Evolutionary conservation across 2,888 invertebrate species (phyloP).

Genomic region (Tachina fera): DNA sequence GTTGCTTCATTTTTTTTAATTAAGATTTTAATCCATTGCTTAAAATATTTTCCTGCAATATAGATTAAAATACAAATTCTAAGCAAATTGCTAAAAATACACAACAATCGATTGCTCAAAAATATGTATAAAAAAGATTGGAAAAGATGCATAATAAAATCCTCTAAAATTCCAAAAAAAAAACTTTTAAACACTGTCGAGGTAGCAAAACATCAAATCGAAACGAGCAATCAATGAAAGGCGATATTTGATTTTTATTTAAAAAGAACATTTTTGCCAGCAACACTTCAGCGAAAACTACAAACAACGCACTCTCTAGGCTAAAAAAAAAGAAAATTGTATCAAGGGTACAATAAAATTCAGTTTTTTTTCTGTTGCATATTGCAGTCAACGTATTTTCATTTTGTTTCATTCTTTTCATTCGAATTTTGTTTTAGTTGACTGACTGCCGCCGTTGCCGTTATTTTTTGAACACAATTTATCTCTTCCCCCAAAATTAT

Average conservation of each 20-base stretch:
- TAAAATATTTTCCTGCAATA: neutral
- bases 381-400: conserved; percentile 46
- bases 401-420: neutral
- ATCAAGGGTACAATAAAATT: conserved; percentile 36
- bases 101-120: conserved; percentile 21
- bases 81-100: conserved; percentile 16
- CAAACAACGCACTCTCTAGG: neutral
- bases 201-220: conserved; percentile 48
- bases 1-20: too few species aligned
- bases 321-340: conserved; percentile 14
- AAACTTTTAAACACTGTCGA: conserved; percentile 14
- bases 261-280: conserved; percentile 49
- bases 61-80: conserved; percentile 19
- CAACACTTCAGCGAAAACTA: conserved; percentile 5
- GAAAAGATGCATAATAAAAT: conserved; percentile 1
- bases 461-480: conserved; percentile 2
- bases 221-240: conserved; percentile 57
- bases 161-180: neutral
- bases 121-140: conserved; percentile 21
- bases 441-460: conserved; percentile 26
- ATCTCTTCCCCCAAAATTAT: conserved; percentile 15
- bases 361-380: conserved; percentile 1
- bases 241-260: conserved; percentile 64
- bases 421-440: conserved; percentile 53
- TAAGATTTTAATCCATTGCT: neutral